Conservation (phyloP, 2,888 invertebrate species). For the Notocelia uddmanniana region DNA sequence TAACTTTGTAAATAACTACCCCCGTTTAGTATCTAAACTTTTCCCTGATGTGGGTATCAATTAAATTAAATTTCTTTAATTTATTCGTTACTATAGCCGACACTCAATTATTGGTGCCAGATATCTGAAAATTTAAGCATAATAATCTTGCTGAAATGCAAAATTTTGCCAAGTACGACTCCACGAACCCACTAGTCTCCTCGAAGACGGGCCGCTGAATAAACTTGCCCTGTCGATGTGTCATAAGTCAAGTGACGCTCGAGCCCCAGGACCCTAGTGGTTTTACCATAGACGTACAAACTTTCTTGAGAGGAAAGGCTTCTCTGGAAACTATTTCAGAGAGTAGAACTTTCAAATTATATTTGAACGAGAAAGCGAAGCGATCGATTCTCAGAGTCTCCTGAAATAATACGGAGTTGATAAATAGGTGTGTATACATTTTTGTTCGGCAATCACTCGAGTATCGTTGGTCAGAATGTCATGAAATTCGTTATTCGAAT, state of each 20-base stretch:
- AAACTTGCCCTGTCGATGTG: slow-evolving; percentile 85
- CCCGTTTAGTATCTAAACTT: background rate
- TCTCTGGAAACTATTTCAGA: slow-evolving; percentile 13
- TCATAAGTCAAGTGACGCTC: slow-evolving; percentile 83
- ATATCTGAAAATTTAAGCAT: slow-evolving; percentile 21
- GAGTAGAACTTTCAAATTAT: slow-evolving; percentile 4
- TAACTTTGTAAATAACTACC: too few species aligned
- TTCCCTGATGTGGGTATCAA: background rate
- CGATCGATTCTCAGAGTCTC: too few species aligned
- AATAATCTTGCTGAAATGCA: slow-evolving; percentile 4
- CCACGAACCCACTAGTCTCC: slow-evolving; percentile 63
- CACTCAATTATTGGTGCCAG: slow-evolving; percentile 9
- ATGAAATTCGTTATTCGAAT: too few species aligned
- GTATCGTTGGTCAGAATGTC: too few species aligned
- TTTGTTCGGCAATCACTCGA: too few species aligned
- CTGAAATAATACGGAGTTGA: background rate
- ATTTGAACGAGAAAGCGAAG: background rate
- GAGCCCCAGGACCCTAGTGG: slow-evolving; percentile 62
- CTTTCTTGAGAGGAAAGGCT: slow-evolving; percentile 16
- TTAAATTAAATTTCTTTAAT: background rate
- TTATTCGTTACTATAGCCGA: background rate
- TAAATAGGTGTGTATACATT: background rate
- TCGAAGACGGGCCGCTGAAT: slow-evolving; percentile 75
- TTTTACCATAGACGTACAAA: slow-evolving; percentile 56
- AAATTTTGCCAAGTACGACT: slow-evolving; percentile 53